Evolutionary conservation across 2,888 invertebrate species (phyloP).

Genomic region (Siphlonurus alternatus): DNA sequence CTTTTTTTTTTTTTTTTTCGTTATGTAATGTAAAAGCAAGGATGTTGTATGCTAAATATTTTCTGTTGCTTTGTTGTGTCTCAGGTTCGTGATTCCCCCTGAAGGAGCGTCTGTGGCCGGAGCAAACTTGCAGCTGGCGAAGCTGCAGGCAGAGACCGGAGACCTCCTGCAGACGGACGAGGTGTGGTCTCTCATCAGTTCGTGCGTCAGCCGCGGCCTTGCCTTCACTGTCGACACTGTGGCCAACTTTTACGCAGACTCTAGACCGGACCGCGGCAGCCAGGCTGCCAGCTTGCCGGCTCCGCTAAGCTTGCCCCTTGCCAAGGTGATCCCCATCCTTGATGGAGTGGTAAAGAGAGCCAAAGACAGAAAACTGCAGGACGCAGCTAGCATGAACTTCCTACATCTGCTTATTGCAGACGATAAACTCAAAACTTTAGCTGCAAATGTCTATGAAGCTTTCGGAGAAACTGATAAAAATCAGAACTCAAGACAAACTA

Average conservation of each 20-base stretch:
- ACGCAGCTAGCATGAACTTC: not conserved
- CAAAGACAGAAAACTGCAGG: not conserved
- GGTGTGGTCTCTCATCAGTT: not conserved
- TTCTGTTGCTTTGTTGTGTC: too few species aligned
- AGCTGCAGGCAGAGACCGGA: not conserved
- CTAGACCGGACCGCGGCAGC: not conserved
- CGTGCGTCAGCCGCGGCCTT: conserved; percentile 1
- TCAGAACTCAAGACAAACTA: not conserved
- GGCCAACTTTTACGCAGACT: not conserved
- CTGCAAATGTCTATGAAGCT: not conserved
- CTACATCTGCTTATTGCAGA: not conserved
- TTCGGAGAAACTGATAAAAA: not conserved
- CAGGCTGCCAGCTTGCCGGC: not conserved
- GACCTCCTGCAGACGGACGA: not conserved
- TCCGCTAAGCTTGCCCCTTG: not conserved
- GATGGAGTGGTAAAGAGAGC: not conserved
- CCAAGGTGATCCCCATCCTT: not conserved
- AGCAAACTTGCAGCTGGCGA: not conserved
- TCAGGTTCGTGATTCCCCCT: too few species aligned
- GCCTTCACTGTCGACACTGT: not conserved
- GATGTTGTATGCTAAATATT: too few species aligned
- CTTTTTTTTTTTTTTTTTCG: too few species aligned
- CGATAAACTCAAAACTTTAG: not conserved
- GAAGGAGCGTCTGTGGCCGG: too few species aligned
- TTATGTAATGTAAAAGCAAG: too few species aligned